Conservation (phyloP, 2,888 invertebrate genomes). For the Leucania comma region DNA sequence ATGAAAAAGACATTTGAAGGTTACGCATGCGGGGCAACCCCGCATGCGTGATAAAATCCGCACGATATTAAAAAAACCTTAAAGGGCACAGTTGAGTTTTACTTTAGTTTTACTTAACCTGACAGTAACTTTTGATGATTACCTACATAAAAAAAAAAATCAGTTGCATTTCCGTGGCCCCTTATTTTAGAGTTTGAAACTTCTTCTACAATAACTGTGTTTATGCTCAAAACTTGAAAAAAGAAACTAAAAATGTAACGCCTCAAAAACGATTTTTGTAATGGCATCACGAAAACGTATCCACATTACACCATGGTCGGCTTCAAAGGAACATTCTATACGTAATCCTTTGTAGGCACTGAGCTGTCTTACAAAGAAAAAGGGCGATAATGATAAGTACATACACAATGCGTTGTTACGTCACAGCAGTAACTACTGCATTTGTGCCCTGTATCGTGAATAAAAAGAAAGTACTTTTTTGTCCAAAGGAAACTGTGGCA, state of each 20-base stretch:
- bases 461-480: not conserved
- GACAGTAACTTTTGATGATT: too few relatives aligned
- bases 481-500: not conserved
- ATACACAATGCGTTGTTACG: conserved; percentile 9
- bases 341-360: conserved; percentile 21
- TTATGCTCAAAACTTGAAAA: not conserved
- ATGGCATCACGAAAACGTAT: not conserved
- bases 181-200: not conserved
- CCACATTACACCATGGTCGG: not conserved
- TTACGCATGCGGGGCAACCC: too few relatives aligned
- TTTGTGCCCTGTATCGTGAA: not conserved
- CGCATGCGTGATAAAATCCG: too few relatives aligned
- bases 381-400: conserved; percentile 41
- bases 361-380: conserved; percentile 29
- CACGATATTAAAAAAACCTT: too few relatives aligned
- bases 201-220: not conserved
- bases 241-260: not conserved
- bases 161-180: not conserved
- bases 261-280: not conserved
- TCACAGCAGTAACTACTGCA: conserved; percentile 8
- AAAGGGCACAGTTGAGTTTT: too few relatives aligned
- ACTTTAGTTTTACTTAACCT: too few relatives aligned
- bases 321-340: conserved; percentile 34
- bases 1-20: too few relatives aligned
- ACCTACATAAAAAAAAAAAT: not conserved